Conservation (phyloP, 2,113 vertebrate genomes). For the Bungarus multicinctus region DNA sequence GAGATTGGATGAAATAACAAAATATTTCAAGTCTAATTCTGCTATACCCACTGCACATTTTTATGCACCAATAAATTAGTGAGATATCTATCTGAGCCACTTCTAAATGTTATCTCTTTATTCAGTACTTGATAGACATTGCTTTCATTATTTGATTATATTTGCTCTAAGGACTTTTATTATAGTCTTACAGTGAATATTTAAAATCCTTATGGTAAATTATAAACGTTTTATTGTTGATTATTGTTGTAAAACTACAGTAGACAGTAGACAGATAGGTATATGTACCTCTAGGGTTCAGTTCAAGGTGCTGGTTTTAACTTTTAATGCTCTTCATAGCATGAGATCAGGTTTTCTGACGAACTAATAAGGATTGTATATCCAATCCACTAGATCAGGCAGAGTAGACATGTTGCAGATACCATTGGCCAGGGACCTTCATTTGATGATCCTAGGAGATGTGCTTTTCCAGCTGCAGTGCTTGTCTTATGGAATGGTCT, state of each 20-base stretch:
- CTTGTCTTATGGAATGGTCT: not conserved
- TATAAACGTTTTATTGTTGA: not conserved
- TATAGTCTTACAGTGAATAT: not conserved
- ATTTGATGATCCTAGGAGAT: not conserved
- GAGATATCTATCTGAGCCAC: not conserved
- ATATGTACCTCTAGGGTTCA: not conserved
- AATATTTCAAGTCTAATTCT: not conserved
- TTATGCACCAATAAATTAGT: not conserved
- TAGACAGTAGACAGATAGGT: not conserved
- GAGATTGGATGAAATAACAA: not conserved
- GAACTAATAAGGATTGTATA: not conserved
- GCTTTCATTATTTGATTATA: not conserved
- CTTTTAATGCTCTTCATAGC: not conserved
- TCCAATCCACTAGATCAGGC: not conserved
- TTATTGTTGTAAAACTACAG: not conserved
- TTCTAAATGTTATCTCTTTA: not conserved
- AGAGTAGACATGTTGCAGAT: not conserved
- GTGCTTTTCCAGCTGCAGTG: not conserved
- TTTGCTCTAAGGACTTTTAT: not conserved
- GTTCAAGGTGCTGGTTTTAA: not conserved
- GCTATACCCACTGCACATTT: not conserved
- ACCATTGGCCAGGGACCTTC: not conserved
- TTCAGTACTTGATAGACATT: not conserved
- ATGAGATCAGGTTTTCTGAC: not conserved
- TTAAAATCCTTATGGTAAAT: not conserved